phyloP scores from a whole-genome alignment of 2,888 invertebrate genomes.

The Tanytarsus gracilentus region DNA sequence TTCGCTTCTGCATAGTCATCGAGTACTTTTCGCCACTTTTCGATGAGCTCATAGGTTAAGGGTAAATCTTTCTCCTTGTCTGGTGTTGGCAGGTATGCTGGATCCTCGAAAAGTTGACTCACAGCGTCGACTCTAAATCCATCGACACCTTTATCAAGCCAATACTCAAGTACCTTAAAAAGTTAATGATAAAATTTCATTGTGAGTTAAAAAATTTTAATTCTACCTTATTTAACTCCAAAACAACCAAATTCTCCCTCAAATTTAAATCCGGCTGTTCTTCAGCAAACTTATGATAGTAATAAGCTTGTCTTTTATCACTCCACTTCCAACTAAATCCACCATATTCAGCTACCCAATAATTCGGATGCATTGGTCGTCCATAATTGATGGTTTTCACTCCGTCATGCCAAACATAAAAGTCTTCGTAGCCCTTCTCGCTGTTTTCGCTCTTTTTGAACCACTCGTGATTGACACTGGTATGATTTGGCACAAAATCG shows the following conservation, averaged over 20 bases:
- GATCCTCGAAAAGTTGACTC: conserved; percentile 44
- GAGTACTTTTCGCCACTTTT: conserved; percentile 50
- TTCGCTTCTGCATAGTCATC: conserved; percentile 43
- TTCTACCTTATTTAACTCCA: conserved; percentile 47
- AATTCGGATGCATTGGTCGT: conserved; percentile 43
- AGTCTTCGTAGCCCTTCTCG: conserved; percentile 58
- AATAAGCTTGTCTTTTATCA: conserved; percentile 50
- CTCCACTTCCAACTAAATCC: conserved; percentile 57
- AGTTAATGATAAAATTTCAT: conserved; percentile 36
- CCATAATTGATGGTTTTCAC: conserved; percentile 7
- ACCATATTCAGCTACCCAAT: conserved; percentile 46
- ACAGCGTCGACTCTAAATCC: conserved; percentile 58
- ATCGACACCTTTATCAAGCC: conserved; percentile 60
- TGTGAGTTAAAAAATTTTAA: conserved; percentile 31
- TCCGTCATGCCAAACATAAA: conserved; percentile 62
- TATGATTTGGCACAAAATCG: conserved; percentile 58
- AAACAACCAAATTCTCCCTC: conserved; percentile 46
- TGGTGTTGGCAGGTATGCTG: conserved; percentile 39
- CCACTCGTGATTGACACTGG: conserved; percentile 69
- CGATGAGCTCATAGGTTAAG: conserved; percentile 48
- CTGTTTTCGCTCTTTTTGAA: conserved; percentile 56
- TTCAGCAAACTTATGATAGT: conserved; percentile 54
- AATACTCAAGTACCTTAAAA: conserved; percentile 55
- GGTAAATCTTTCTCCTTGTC: conserved; percentile 49
- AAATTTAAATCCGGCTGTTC: conserved; percentile 60